Evolutionary conservation across 2,888 invertebrate species (phyloP).

Genomic region (Orthosia incerta): DNA sequence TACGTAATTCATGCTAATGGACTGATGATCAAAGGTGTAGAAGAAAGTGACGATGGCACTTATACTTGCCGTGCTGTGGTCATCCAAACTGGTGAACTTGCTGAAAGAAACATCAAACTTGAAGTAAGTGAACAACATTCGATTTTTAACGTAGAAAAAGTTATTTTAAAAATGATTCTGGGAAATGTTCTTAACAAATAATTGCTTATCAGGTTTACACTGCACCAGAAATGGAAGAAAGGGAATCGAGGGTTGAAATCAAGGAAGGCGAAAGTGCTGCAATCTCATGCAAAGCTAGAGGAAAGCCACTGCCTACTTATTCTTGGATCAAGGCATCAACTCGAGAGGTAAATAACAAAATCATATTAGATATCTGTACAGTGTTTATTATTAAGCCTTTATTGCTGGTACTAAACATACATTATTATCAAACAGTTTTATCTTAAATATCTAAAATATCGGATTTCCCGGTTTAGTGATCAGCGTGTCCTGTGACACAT

Average conservation of each 20-base stretch:
- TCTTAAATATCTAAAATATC: no score
- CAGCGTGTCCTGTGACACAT: no score
- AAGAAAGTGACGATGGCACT: slow-evolving; percentile 95
- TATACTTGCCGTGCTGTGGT: slow-evolving; percentile 97
- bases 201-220: slow-evolving; percentile 92
- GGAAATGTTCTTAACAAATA: neutral
- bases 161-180: neutral
- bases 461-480: no score
- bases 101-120: slow-evolving; percentile 94
- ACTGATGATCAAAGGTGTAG: slow-evolving; percentile 94
- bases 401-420: no score
- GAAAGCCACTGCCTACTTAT: slow-evolving; percentile 96
- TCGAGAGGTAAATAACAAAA: slow-evolving; percentile 85
- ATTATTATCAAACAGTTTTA: no score
- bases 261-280: slow-evolving; percentile 95
- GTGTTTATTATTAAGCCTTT: no score
- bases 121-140: slow-evolving; percentile 89
- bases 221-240: slow-evolving; percentile 93
- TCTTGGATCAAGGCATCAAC: slow-evolving; percentile 95
- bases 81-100: slow-evolving; percentile 94
- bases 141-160: neutral
- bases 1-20: slow-evolving; percentile 95
- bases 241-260: slow-evolving; percentile 92
- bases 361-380: neutral
- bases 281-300: slow-evolving; percentile 94